Evolutionary conservation across 1,140 invertebrate species (phyloP), one percentile per base, ranked within the genome.

Genomic region (Philotrypesis tridentata): DNA sequence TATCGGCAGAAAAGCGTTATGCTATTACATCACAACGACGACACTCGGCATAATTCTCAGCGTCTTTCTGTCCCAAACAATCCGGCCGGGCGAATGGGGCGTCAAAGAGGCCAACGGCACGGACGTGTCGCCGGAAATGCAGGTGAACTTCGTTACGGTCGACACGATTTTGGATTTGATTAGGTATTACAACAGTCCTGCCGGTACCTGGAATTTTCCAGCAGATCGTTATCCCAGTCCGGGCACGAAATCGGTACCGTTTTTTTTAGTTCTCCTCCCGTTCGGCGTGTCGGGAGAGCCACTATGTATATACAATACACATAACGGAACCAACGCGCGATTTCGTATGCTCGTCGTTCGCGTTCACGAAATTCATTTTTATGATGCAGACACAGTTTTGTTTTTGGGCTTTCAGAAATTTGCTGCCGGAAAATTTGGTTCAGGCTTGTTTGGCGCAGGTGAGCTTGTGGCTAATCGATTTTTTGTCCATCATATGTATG

Each of bases 91-190:
- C 68, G 85, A 85, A 48, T 78, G 82, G 82, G 67, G 73, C 60
- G 27, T 33, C 9, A 37, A 14, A 25, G 25, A 63, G 7, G 12
- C 17, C 17, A 78, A 78, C 21, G 40, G n/a, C 9, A 67, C 82
- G 3, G 23, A 74, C 12, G 31, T 27, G 0, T n/a, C 67, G 48
- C n/a, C 84, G 17, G 85, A 82, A 82, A 86, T 92, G 6, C 89
- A 89, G 71, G 93, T 94, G 63, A 95, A 95, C 84, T 95, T 97
- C 14, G 94, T 97, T 67, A 98, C 98, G 1, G 93, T 95, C 1
- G 98, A 99, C 89, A 98, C 98, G 9, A 92, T 99, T 31, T 93
- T 99, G 88, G 98, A 99, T 93, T 93, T 99, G 84, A 93, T 98
- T 86, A 95, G 98, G 98, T 98, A 92, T n/a, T 8, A 0, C n/a